Evolutionary conservation across 1,140 invertebrate genomes (phyloP), one percentile per base, ranked within the genome.

Genomic region (Leptinotarsa undecemlineata): DNA sequence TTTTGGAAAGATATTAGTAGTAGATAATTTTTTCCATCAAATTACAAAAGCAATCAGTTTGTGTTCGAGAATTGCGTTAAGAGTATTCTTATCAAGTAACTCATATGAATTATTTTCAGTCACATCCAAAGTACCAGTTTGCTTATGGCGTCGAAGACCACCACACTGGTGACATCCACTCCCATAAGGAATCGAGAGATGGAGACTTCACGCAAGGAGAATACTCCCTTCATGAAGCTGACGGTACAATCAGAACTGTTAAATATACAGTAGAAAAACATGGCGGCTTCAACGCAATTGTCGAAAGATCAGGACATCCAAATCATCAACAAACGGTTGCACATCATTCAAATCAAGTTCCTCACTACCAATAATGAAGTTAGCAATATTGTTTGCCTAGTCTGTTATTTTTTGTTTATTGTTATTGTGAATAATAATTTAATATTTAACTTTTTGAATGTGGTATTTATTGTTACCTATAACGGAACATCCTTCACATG

Each of bases 191-290:
- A 76, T 26, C 70, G 0, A 71, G 81, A 20, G 74, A 81, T 48
- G 81, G 81, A 57, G 77, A 82, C 63, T 70, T 68, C 17, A 74
- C 76, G 3, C 64, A 67, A 61, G 78, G 78, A 71, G 75, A 79
- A 48, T 82, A 82, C 74, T 80, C 80, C 19, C 84, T 88, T 48
- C 84, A 87, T 17, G 87, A 88, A 77, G 85, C 88, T 62, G 88
- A 89, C 78, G 88, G 88, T 77, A 86, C 86, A 72, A 82, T 88
- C 62, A 85, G 88, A 76, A 88, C 87, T 63, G 87, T 88, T 48
- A 84, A 86, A 79, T 89, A 89, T 81, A 86, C 87, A 42, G 87
- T 87, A 77, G 87, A 88, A 78, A 85, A 85, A 74, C 86, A 88
- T 74, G 87, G 87, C 23, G 78, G 79, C 14, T 81, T 81, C 76